phyloP scores from a whole-genome alignment of 37 sponge, comb jelly and placozoan genomes.

The Agelas oroides region DNA sequence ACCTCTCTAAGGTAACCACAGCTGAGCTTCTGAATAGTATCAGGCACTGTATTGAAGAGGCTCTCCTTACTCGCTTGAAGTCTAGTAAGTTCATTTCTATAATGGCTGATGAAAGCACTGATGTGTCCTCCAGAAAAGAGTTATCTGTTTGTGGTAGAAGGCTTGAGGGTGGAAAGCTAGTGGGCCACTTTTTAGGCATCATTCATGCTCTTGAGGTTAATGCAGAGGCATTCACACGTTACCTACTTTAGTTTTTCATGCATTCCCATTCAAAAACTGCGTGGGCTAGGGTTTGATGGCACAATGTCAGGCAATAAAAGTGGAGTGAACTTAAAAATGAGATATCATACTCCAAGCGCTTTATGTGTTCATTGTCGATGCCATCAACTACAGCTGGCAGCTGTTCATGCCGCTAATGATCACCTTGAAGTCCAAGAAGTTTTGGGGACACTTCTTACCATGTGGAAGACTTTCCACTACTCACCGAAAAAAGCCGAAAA shows the following conservation, averaged over 20 bases:
- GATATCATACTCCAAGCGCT: constrained; percentile 44
- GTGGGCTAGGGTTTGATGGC: constrained; percentile 55
- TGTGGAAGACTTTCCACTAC: constrained; percentile 46
- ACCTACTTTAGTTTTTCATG: constrained; percentile 1
- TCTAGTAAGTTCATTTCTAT: constrained; percentile 33
- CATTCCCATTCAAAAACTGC: constrained; percentile 30
- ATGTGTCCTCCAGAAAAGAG: constrained; percentile 48
- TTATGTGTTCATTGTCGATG: constrained; percentile 40
- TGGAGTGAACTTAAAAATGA: constrained; percentile 27
- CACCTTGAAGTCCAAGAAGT: background rate
- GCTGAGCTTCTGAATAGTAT: constrained; percentile 42
- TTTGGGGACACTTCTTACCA: constrained; percentile 27
- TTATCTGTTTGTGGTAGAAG: constrained; percentile 43
- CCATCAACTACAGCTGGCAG: constrained; percentile 40
- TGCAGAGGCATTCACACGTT: constrained; percentile 12
- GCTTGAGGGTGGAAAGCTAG: constrained; percentile 21
- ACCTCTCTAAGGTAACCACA: constrained; percentile 18
- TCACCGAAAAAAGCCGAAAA: constrained; percentile 59
- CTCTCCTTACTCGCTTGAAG: constrained; percentile 19
- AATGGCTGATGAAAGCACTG: constrained; percentile 66
- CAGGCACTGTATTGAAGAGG: constrained; percentile 33
- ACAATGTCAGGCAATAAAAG: constrained; percentile 43
- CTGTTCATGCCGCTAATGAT: constrained; percentile 9
- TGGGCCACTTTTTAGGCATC: constrained; percentile 46
- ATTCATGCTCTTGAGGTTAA: constrained; percentile 16